phyloP scores from a whole-genome alignment of 2,888 invertebrate genomes.

The Dynastes hyllus region DNA sequence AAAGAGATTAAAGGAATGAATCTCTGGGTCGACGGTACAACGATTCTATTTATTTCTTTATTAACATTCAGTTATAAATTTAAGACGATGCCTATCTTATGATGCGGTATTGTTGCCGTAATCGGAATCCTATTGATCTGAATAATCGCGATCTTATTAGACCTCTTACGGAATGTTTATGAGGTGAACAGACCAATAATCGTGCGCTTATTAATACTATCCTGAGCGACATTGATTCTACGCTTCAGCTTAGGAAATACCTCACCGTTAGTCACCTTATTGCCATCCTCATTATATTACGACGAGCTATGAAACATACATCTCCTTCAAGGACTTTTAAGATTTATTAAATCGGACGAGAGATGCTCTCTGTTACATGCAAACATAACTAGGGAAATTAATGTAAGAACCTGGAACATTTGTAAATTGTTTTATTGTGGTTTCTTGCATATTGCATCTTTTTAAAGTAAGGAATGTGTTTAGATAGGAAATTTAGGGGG shows the following conservation, averaged over 20 bases:
- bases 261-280: background rate
- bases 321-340: background rate
- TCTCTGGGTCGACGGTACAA: background rate
- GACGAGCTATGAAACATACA: background rate
- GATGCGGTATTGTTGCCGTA: conserved; percentile 12
- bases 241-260: background rate
- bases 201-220: conserved; percentile 11
- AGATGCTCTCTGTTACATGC: background rate
- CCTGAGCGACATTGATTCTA: background rate
- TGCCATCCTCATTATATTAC: background rate
- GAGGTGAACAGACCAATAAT: conserved; percentile 22
- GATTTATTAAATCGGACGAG: background rate
- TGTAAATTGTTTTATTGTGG: background rate
- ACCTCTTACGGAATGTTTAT: conserved; percentile 33
- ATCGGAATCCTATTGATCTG: conserved; percentile 34
- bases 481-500: too few species aligned
- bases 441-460: too few species aligned
- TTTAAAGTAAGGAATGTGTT: too few species aligned
- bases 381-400: background rate
- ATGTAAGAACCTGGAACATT: background rate
- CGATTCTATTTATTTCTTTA: conserved; percentile 28
- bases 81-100: conserved; percentile 5
- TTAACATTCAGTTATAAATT: conserved; percentile 28
- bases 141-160: conserved; percentile 20
- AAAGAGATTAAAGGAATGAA: background rate